phyloP scores from a whole-genome alignment of 1,140 invertebrate genomes.

The Macrostomum lignano region DNA sequence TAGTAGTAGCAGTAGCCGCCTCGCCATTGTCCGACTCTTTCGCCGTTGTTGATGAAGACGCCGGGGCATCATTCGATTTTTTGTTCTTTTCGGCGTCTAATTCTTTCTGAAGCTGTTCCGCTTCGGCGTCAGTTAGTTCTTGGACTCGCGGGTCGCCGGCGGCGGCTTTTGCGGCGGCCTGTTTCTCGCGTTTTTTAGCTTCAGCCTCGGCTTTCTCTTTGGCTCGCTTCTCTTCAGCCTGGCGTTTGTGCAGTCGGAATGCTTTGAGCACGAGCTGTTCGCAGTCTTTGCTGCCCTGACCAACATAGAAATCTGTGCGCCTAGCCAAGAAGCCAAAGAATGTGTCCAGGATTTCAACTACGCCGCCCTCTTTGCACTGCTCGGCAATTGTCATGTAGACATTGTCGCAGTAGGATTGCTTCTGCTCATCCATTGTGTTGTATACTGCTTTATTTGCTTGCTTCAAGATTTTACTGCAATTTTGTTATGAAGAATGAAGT shows the following conservation, averaged over 20 bases:
- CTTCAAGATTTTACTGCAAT: too few relatives aligned
- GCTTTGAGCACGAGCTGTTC: too few relatives aligned
- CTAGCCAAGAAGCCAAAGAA: slow-evolving; percentile 5
- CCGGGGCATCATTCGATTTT: too few relatives aligned
- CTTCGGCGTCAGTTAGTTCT: not conserved
- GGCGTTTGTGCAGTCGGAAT: too few relatives aligned
- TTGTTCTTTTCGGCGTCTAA: slow-evolving; percentile 1
- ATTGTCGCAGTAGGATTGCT: slow-evolving; percentile 2
- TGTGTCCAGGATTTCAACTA: slow-evolving; percentile 2
- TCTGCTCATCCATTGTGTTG: too few relatives aligned
- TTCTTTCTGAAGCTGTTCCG: slow-evolving; percentile 1
- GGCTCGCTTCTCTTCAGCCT: slow-evolving; percentile 1
- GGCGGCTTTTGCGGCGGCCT: not conserved
- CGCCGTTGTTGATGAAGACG: too few relatives aligned
- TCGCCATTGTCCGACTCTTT: too few relatives aligned
- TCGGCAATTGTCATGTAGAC: not conserved
- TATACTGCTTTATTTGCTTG: too few relatives aligned
- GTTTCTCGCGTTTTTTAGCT: slow-evolving; percentile 1
- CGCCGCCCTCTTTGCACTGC: slow-evolving; percentile 4
- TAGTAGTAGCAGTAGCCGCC: too few relatives aligned
- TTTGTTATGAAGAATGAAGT: too few relatives aligned
- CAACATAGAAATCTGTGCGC: slow-evolving; percentile 5
- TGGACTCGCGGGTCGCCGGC: not conserved
- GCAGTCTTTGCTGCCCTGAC: too few relatives aligned
- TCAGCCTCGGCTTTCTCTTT: slow-evolving; percentile 1